A percentile compares a stretch with the other conserved stretches of the same genome.
Evolutionary conservation across 2,113 vertebrate species (phyloP).

Genomic region (Saimiri boliviensis): DNA sequence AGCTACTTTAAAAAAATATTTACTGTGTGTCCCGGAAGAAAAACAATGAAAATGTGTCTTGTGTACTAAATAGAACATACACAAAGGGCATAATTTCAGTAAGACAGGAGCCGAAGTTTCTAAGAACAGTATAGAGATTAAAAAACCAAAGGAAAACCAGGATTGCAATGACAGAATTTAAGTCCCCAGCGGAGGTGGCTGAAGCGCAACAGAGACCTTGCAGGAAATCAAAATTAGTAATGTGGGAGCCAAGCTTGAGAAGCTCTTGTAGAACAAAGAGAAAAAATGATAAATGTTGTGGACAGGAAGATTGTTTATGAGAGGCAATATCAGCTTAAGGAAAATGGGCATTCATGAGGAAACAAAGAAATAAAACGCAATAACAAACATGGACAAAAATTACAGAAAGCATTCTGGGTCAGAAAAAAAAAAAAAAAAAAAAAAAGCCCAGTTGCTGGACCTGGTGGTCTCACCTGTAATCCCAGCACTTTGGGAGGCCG

Average conservation of each 20-base stretch:
- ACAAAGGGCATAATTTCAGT: background rate
- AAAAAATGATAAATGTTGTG: background rate
- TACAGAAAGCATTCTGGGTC: background rate
- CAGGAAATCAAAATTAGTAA: background rate
- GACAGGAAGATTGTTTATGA: background rate
- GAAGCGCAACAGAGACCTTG: background rate
- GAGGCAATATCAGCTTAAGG: background rate
- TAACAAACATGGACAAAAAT: background rate
- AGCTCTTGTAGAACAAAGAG: background rate
- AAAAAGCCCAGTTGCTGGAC: too few relatives aligned
- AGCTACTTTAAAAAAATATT: background rate
- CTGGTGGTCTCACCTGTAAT: too few relatives aligned
- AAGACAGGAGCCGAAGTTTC: background rate
- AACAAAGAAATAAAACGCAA: background rate
- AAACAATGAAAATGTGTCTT: background rate
- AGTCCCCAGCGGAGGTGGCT: background rate
- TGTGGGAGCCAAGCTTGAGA: background rate
- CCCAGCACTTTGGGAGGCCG: too few relatives aligned
- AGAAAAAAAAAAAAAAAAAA: background rate
- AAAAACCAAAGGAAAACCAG: background rate
- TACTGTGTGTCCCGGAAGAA: background rate
- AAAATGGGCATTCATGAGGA: background rate
- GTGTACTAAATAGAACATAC: background rate
- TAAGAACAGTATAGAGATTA: background rate
- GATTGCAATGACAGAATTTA: background rate